Base-by-base conservation (phyloP, 1,140 invertebrate genomes). In the Aphelenchoides fujianensis region DNA sequence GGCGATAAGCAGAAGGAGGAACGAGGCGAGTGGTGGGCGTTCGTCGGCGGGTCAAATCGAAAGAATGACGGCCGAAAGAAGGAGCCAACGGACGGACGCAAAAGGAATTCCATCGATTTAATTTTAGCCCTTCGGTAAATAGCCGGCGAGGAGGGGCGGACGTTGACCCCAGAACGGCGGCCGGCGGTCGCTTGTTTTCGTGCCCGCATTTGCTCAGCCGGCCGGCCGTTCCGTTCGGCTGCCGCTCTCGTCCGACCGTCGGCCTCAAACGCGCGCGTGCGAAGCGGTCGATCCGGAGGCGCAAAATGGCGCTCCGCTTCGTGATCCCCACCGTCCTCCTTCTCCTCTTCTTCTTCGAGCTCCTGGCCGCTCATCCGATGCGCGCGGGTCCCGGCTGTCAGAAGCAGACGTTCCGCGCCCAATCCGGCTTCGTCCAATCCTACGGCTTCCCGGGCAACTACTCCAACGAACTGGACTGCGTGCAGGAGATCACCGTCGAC, bases 401-500 rank as follows among this genome's bases (percentile, higher is more conserved):
- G 3, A 35, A 66, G 53, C 36, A 66, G n/a, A 66, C 31, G 12
- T 19, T n/a, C 27, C 16, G 53, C 16, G 63, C 28, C 27, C 23
- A 35, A 9, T 2, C 36, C 16, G 63, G 63, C 16, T 37, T 32
- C 31, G 31, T 66, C n/a, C 12, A 34, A 36, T 36, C 32, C n/a
- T 16, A 12, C 12, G 27, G 1, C 23, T 66, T 66, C 32, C 63
- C 63, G n/a, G n/a, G 53, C n/a, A 66, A 66, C 2, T 66, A 66
- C 36, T 37, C 63, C 2, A 66, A 66, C 36, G 12, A 34, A 36
- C 31, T 66, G 16, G 63, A 66, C n/a, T 66, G 63, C 32, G 37
- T n/a, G n/a, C 63, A 66, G 30, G 12, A 19, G 53, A 66, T 66
- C 32, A 66, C 1, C n/a, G 63, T 37, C 16, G 63, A 31, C n/a